phyloP scores from a whole-genome alignment of 2,797 vertebrate species.

The Peromyscus eremicus region DNA sequence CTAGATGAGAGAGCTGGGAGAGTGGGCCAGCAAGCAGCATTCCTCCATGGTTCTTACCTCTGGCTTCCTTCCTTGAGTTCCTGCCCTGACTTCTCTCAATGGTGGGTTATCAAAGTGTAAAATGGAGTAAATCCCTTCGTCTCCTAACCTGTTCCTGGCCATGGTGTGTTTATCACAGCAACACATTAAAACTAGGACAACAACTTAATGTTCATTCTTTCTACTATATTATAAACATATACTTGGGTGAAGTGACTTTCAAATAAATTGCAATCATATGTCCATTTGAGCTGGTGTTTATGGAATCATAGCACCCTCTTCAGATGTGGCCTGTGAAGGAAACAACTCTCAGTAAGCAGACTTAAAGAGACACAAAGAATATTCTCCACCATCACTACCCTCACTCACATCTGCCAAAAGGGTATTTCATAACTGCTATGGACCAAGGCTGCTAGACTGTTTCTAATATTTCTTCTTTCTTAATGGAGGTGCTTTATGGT shows the following conservation, averaged over 20 bases:
- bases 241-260: neutral
- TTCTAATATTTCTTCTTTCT: constrained; percentile 4
- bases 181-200: neutral
- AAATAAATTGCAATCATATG: neutral
- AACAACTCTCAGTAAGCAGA: neutral
- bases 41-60: neutral
- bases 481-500: neutral
- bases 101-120: neutral
- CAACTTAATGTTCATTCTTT: neutral
- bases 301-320: neutral
- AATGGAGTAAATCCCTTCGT: neutral
- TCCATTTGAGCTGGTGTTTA: neutral
- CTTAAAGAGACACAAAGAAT: neutral
- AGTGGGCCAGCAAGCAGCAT: neutral
- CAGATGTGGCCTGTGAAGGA: neutral
- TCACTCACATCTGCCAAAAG: neutral
- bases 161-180: neutral
- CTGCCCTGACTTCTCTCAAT: neutral
- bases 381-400: neutral
- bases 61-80: neutral
- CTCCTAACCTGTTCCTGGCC: neutral
- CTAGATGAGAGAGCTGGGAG: neutral
- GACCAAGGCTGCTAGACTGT: neutral
- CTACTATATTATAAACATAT: neutral
- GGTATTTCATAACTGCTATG: constrained; percentile 13